A percentile compares a stretch with the other conserved stretches of the same genome.
Evolutionary conservation across 2,113 vertebrate genomes (phyloP).

Genomic region (Anarhynchus alexandrinus): DNA sequence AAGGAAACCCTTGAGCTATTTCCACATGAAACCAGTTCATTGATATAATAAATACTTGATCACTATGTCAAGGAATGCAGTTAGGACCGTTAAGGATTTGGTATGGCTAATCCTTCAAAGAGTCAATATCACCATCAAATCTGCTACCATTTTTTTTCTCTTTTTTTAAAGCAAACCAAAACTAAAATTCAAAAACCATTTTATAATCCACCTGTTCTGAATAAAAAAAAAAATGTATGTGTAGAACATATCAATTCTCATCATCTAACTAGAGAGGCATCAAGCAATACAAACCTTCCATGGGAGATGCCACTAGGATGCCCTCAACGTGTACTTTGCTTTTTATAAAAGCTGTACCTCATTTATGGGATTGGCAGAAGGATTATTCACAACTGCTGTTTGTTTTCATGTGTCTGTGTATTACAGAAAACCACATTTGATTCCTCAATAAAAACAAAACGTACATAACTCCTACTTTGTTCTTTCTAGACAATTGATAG

Average conservation of each 20-base stretch:
- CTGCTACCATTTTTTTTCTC: neutral
- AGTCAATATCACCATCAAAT: neutral
- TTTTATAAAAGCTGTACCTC: neutral
- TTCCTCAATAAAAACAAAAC: neutral
- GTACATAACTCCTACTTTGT: neutral
- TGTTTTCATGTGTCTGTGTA: neutral
- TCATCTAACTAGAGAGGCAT: neutral
- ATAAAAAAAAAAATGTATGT: neutral
- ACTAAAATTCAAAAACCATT: neutral
- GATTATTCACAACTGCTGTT: neutral
- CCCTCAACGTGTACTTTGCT: neutral
- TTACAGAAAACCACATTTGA: neutral
- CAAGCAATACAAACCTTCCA: neutral
- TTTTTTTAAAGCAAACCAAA: neutral
- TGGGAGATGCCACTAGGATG: neutral
- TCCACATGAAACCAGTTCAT: neutral
- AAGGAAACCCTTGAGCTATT: neutral
- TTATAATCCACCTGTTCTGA: neutral
- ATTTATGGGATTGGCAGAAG: neutral
- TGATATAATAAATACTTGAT: neutral
- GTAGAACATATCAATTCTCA: neutral
- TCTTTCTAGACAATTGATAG: neutral
- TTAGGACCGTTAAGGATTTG: neutral
- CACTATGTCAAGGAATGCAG: neutral
- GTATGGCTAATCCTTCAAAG: neutral